Evolutionary conservation across 2,797 vertebrate species (phyloP), one percentile per base, ranked within the genome.

Genomic region (Paratrypauchen microcephalus): DNA sequence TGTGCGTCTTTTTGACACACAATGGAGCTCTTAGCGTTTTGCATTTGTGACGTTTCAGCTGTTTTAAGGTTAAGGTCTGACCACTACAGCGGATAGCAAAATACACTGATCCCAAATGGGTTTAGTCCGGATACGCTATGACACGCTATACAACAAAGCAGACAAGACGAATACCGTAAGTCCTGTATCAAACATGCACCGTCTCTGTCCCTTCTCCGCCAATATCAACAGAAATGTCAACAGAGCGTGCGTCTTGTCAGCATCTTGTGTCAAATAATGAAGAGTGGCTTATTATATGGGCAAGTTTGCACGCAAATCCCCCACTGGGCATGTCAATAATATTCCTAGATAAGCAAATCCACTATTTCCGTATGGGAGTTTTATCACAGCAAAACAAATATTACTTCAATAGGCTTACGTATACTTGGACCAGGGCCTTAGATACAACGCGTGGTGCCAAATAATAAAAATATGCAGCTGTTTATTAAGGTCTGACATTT

Each of bases 401-500:
- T 2, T 28, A 81, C 81, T 81, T 79, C 57, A 65, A 67, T 76
- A 82, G 71, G 77, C 73, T 85, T 72, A 72, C 68, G 60, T 69
- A 56, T 55, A 61, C 61, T 76, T 48, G 58, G 16, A 75, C 56
- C 60, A 65, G 54, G 72, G 68, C 56, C 48, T 65, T 32, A 70
- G 74, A 78, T 70, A 21, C 48, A 54, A 21, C 30, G 67, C 50
- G 70, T n/a, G 36, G 62, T 36, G 41, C 24, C 24, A 52, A 15
- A 47, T 61, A 55, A 45, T 60, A 45, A 63, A 82, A 58, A 76
- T 74, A 83, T 77, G 67, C 78, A 48, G 65, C 66, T 88, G 81
- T 91, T 90, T 90, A 92, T 91, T 90, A 87, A 61, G 71, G 73
- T 52, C 66, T 93, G 91, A 86, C 93, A 94, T 93, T 93, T 93